Evolutionary conservation across 2,888 invertebrate genomes (phyloP).

Genomic region (Trichacis sp.): DNA sequence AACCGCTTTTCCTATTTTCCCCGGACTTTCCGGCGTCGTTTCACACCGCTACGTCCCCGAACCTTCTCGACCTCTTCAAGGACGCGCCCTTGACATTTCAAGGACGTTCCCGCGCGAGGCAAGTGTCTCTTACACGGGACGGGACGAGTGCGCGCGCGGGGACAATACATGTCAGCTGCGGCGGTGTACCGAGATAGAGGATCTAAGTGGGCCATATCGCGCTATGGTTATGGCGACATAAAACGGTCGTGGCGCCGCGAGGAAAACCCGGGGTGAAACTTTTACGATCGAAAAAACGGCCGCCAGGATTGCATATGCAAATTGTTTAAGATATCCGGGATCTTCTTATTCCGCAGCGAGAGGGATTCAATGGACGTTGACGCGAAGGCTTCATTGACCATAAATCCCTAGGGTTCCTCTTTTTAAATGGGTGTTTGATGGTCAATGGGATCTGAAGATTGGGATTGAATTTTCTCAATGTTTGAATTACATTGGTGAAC

Average conservation of each 20-base stretch:
- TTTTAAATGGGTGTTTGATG: too few relatives aligned
- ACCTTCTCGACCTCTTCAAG: conserved; percentile 8
- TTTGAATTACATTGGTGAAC: too few relatives aligned
- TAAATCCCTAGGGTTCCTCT: too few relatives aligned
- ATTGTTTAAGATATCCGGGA: conserved; percentile 68
- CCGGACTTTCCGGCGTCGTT: conserved; percentile 8
- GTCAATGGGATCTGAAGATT: too few relatives aligned
- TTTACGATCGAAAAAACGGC: conserved; percentile 67
- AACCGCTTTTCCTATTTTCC: not conserved
- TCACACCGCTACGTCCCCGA: not conserved
- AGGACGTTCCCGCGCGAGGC: conserved; percentile 42
- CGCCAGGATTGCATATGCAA: conserved; percentile 69
- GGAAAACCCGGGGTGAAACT: conserved; percentile 53
- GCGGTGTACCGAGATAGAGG: conserved; percentile 62
- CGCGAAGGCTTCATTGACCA: not conserved
- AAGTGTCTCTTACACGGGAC: conserved; percentile 43
- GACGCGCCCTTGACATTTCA: conserved; percentile 46
- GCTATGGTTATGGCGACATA: conserved; percentile 68
- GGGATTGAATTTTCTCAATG: too few relatives aligned
- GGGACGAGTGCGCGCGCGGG: conserved; percentile 42
- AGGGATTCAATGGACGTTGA: conserved; percentile 36
- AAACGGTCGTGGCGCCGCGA: conserved; percentile 60
- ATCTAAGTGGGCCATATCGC: conserved; percentile 69
- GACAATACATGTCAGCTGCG: conserved; percentile 63
- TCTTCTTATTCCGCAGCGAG: conserved; percentile 39